Base-by-base conservation (phyloP, 2,797 vertebrate species). In the Florisuga fusca region DNA sequence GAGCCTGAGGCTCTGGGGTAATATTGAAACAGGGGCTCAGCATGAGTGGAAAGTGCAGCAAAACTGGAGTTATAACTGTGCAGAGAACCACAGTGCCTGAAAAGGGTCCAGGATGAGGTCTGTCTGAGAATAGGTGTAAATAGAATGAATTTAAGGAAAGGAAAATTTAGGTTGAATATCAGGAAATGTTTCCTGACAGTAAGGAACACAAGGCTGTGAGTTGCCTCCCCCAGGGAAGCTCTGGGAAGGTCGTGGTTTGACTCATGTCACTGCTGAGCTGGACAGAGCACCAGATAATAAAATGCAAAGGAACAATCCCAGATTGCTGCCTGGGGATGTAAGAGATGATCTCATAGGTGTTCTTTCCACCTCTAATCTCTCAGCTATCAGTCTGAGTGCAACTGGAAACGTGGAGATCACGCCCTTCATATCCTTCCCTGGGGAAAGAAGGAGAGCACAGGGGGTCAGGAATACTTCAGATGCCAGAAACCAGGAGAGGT, bases 311-410 rank as follows among this genome's bases (percentile, higher is more conserved):
- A 78, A 95, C 84, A 91, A 77, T 58, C 73, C 7, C 0, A 1
- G 31, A 89, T 84, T 80, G 82, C 73, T 89, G 93, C 69, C 50
- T 0, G 0, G 82, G 82, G 96, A 33, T 68, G 19, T 11, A 72
- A 54, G 58, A 57, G 87, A 29, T 95, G 89, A 96, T 82, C 88
- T 96, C 94, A 93, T 55, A 93, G 89, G 68, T 87, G 89, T 92
- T 95, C 81, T 94, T 96, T 94, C 89, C 96, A 93, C 57, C 87
- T 61, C 72, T 64, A 55, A 83, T 38, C 85, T 83, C 79, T 78
- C 63, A 2, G 1, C 12, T 69, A 33, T 55, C 92, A 9, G 69
- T 45, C 73, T 64, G 71, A 76, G 81, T 3, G 8, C 0, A 0
- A 38, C 7, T 10, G 84, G 87, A 94, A 96, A 72, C 0, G 4